These are phyloP conservation scores for Montipora cactus DNA, from an alignment of 64 coral and sea anemone species.

Conservation along the genomic window DNA sequence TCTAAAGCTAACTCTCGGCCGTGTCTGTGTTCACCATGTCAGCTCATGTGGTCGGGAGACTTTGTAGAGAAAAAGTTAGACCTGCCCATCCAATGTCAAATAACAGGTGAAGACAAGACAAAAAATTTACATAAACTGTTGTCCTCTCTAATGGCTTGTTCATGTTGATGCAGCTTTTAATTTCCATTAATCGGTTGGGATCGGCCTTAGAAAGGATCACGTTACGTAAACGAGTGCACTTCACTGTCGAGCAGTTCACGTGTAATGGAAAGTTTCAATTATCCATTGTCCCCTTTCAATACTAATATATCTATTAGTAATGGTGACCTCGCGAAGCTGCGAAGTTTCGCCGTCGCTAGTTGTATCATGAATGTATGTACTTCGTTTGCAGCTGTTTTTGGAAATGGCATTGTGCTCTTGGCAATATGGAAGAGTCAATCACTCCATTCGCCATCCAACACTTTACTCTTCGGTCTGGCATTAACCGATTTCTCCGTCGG, in stretches of 20 bases:
- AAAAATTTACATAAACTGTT: too few relatives aligned
- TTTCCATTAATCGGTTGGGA: too few relatives aligned
- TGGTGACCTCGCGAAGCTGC: background rate
- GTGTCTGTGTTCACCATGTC: too few relatives aligned
- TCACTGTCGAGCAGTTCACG: too few relatives aligned
- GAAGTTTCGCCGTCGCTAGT: background rate
- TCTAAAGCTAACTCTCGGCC: too few relatives aligned
- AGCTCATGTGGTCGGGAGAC: too few relatives aligned
- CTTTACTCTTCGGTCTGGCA: constrained; percentile 41
- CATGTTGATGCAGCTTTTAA: background rate
- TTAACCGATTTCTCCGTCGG: constrained; percentile 35
- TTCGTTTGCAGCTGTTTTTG: constrained; percentile 3
- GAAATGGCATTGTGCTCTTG: constrained; percentile 14
- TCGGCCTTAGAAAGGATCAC: too few relatives aligned
- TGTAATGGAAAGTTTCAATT: background rate
- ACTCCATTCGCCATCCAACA: constrained; percentile 43
- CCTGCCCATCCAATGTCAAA: too few relatives aligned
- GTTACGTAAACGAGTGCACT: background rate
- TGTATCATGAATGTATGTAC: constrained; percentile 5
- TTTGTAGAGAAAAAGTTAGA: too few relatives aligned
- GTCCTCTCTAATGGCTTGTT: background rate
- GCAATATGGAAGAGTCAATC: constrained; percentile 34
- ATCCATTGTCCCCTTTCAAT: background rate
- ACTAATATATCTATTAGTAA: background rate
- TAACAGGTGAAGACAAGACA: too few relatives aligned